Percentiles rank a stretch among this genome's conserved stretches.
These are phyloP conservation scores for Psettodes erumei DNA, from an alignment of 2,113 vertebrate species.

Conservation along the genomic window DNA sequence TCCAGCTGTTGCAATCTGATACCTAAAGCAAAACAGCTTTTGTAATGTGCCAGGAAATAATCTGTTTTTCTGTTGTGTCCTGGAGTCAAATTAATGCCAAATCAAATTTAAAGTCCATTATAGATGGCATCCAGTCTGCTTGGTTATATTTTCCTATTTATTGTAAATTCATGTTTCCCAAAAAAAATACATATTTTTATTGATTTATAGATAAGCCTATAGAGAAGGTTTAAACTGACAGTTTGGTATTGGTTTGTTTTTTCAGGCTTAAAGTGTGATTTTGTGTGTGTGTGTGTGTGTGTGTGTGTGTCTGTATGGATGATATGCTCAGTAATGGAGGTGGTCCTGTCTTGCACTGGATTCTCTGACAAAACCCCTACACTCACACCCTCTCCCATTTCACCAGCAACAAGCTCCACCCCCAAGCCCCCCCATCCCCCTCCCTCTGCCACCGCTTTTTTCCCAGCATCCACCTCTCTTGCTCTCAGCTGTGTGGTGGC, in stretches of 20 bases:
- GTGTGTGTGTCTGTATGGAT: slow-evolving; percentile 39
- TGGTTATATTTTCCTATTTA: background rate
- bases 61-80: slow-evolving; percentile 7
- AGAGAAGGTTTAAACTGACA: slow-evolving; percentile 1
- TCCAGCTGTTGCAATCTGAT: background rate
- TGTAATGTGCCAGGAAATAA: background rate
- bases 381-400: background rate
- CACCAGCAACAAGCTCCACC: slow-evolving; percentile 33
- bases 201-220: background rate
- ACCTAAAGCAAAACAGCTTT: background rate
- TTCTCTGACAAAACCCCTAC: slow-evolving; percentile 25
- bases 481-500: slow-evolving; percentile 72
- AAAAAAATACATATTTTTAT: background rate
- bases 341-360: slow-evolving; percentile 59
- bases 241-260: too few species aligned
- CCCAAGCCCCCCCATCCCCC: slow-evolving; percentile 16
- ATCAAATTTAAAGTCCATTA: background rate
- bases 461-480: slow-evolving; percentile 52
- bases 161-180: background rate
- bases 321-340: slow-evolving; percentile 57
- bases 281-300: slow-evolving; percentile 12
- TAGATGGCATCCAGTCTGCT: background rate
- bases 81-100: background rate
- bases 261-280: background rate
- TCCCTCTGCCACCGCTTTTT: slow-evolving; percentile 24